Percentiles rank a stretch among this genome's conserved stretches.
Evolutionary conservation across 2,888 invertebrate species (phyloP).

Genomic region (Gastracanthus pulcherrimus): DNA sequence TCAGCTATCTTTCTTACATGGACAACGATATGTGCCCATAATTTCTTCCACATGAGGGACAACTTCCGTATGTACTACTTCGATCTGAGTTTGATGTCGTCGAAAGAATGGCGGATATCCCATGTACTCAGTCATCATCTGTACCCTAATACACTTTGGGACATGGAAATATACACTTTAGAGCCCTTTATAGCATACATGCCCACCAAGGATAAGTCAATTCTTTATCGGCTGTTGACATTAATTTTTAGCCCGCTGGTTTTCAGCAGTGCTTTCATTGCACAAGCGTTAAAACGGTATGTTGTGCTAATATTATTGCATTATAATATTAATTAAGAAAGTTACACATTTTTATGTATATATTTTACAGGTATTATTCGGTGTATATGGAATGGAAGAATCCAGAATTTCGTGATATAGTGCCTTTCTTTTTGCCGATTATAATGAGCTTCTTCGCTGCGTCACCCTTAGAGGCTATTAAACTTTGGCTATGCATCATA

Average conservation of each 20-base stretch:
- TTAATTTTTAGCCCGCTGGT: constrained; percentile 79
- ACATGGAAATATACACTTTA: constrained; percentile 84
- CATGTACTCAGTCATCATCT: constrained; percentile 89
- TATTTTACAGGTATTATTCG: constrained; percentile 65
- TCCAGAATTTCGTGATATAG: constrained; percentile 67
- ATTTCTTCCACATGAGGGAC: constrained; percentile 87
- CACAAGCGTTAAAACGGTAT: constrained; percentile 77
- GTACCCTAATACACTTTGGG: constrained; percentile 87
- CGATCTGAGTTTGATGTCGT: constrained; percentile 84
- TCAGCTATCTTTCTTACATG: constrained; percentile 68
- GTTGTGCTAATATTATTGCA: not conserved
- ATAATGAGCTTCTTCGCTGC: constrained; percentile 76
- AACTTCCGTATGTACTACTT: constrained; percentile 90
- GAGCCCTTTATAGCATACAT: constrained; percentile 85
- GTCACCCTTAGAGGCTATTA: constrained; percentile 73
- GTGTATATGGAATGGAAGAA: constrained; percentile 56
- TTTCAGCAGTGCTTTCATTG: constrained; percentile 75
- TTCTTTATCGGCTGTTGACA: constrained; percentile 79
- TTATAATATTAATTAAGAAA: not conserved
- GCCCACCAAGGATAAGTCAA: constrained; percentile 78
- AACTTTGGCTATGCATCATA: constrained; percentile 81
- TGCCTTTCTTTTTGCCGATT: constrained; percentile 76
- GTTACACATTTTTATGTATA: not conserved
- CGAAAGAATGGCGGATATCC: constrained; percentile 86
- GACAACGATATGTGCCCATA: constrained; percentile 84